These are phyloP conservation scores for Bryconaethiops microstoma DNA, from an alignment of 2,797 vertebrate species.

Conservation along the genomic window DNA sequence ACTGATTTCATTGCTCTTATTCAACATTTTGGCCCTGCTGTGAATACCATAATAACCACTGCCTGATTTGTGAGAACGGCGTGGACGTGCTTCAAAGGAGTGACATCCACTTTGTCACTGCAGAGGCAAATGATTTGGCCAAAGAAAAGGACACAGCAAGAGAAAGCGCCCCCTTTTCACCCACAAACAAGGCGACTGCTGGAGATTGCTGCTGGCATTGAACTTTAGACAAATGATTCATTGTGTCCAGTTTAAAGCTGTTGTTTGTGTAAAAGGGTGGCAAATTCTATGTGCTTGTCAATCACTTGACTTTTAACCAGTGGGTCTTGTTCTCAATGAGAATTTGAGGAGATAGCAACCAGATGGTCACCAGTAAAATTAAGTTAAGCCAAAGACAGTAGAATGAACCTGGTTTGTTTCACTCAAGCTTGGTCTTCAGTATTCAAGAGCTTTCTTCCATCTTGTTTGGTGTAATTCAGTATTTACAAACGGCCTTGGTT, in stretches of 20 bases:
- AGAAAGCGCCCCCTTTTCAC: constrained; percentile 37
- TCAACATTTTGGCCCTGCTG: constrained; percentile 35
- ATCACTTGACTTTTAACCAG: constrained; percentile 61
- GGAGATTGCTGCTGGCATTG: constrained; percentile 45
- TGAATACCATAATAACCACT: constrained; percentile 30
- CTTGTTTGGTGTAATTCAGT: constrained; percentile 17
- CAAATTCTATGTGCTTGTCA: constrained; percentile 60
- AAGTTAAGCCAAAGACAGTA: constrained; percentile 17
- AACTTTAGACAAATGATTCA: constrained; percentile 59
- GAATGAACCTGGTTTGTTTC: not conserved
- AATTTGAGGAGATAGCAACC: constrained; percentile 51
- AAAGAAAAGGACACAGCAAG: constrained; percentile 52
- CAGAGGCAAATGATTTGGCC: constrained; percentile 20
- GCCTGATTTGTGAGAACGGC: constrained; percentile 40
- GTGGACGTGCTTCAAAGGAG: constrained; percentile 37
- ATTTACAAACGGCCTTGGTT: constrained; percentile 13
- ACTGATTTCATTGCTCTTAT: constrained; percentile 29
- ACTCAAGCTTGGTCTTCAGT: not conserved
- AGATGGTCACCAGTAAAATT: constrained; percentile 52
- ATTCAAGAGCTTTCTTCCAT: not conserved
- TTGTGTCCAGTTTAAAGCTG: constrained; percentile 55
- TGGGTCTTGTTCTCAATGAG: constrained; percentile 33
- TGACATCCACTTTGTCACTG: constrained; percentile 59
- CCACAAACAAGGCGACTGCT: constrained; percentile 43
- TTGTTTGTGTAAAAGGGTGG: constrained; percentile 51